A percentile compares a stretch with the other conserved stretches of the same genome.
Conservation (phyloP, 2,113 vertebrate species). For the Sprattus sprattus region DNA sequence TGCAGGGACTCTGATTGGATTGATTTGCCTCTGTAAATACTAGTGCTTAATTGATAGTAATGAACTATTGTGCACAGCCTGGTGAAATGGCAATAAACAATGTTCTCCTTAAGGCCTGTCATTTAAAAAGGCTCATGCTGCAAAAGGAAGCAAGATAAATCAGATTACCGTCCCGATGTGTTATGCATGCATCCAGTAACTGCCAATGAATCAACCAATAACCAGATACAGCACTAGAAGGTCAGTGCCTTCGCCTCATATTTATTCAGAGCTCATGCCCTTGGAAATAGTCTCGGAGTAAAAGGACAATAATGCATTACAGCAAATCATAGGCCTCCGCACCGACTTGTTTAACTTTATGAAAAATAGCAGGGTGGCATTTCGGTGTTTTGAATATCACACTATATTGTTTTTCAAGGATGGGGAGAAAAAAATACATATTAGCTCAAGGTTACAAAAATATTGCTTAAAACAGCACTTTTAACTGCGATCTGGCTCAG, state of each 20-base stretch:
- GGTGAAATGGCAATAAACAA: constrained; percentile 53
- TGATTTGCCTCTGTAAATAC: constrained; percentile 42
- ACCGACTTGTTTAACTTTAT: constrained; percentile 47
- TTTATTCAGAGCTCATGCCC: constrained; percentile 69
- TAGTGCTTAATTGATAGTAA: constrained; percentile 52
- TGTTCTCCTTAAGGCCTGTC: constrained; percentile 58
- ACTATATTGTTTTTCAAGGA: constrained; percentile 42
- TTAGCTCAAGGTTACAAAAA: constrained; percentile 34
- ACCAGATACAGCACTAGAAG: constrained; percentile 66
- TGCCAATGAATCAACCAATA: constrained; percentile 68
- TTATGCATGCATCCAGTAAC: constrained; percentile 65
- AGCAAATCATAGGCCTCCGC: constrained; percentile 40
- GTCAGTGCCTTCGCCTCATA: constrained; percentile 66
- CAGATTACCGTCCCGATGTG: constrained; percentile 63
- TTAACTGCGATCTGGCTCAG: constrained; percentile 38
- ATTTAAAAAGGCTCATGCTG: constrained; percentile 58
- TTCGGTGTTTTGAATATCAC: constrained; percentile 44
- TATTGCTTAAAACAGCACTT: constrained; percentile 48
- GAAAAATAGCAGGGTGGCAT: constrained; percentile 50
- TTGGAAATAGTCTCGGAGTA: constrained; percentile 57
- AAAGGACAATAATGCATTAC: constrained; percentile 46
- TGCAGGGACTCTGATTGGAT: constrained; percentile 30
- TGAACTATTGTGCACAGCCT: constrained; percentile 45
- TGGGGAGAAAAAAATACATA: constrained; percentile 22
- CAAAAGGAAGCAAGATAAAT: constrained; percentile 60